Evolutionary conservation across 2,888 invertebrate species (phyloP), one percentile per base, ranked within the genome.

Genomic region (Sabellastarte sp.): DNA sequence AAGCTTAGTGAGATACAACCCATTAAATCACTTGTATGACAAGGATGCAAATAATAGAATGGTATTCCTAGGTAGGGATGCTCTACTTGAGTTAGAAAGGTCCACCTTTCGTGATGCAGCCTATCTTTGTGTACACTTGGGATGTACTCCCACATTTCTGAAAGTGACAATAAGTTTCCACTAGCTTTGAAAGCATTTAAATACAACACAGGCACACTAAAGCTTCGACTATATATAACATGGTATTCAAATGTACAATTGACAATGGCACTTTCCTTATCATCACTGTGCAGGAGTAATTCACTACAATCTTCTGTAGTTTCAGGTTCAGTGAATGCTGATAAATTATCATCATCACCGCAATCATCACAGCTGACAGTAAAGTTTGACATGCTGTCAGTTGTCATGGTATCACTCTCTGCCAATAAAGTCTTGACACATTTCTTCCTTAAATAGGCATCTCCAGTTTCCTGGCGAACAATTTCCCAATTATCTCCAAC

Each of bases 171-270:
- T n/a, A 78, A 67, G 10, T 68, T 67, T 3, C 81, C 81, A 74
- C 80, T 75, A 68, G 69, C 63, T 61, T 73, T 71, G 61, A 70
- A 76, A 2, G 75, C 74, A 69, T 81, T 83, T 65, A 85, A 82
- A 65, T 83, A 85, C 0, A 85, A 70, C 0, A 84, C 84, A 4
- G 85, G 85, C 2, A 84, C 85, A 26, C 67, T 67, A 67, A 84
- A 85, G 62, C 82, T 84, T 50, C 71, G 72, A 70, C 80, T 85
- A 75, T 82, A 85, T 2, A 84, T 65, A 2, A 85, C 70, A 64
- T 85, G 82, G 63, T 83, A 84, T 63, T 84, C 82, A 65, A 75
- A 55, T 32, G 31, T 28, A 41, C 41, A 41, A 10, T 15, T 41
- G 10, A 15, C 41, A n/a, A n/a, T n/a, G n/a, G n/a, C n/a, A n/a